Evolutionary conservation across 2,797 vertebrate genomes (phyloP), one percentile per base, ranked within the genome.

Genomic region (Eulemur mongoz): DNA sequence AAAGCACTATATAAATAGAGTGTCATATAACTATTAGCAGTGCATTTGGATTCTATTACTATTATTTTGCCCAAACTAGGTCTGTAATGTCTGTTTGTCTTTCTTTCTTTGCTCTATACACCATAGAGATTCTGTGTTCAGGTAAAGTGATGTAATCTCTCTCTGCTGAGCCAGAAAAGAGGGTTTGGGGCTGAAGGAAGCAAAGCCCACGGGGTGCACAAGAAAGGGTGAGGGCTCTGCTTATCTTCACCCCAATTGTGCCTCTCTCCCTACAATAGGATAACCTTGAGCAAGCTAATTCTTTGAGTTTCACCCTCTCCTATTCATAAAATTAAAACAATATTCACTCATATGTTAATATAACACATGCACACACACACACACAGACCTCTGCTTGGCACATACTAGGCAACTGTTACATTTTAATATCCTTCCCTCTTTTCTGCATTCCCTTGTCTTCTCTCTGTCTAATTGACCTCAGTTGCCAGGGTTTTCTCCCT

Each of bases 351-450:
- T 45, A 10, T 45, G 50, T 14, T 30, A 40, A 43, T n/a, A 40
- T 69, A n/a, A 27, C 11, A 43, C 17, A 15, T 22, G 4, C 10
- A 32, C 5, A 32, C 22, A 81, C 13, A 32, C 13, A 63, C 38
- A 63, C 18, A 22, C 10, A 45, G 8, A 3, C n/a, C 12, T 59
- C 40, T 75, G 18, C 57, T 79, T 72, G 73, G 50, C 30, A 27
- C 4, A 23, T 13, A 10, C 25, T 10, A 30, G 38, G 40, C 8
- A 75, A 32, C 7, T 12, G 65, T 35, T 65, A 9, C n/a, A 15
- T 81, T 59, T 94, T 70, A 32, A 72, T 59, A 69, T 8, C 30
- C 38, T 63, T 45, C n/a, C 17, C 72, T 76, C 30, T 93, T 63
- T 32, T 40, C 25, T 86, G 35, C 23, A 18, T 45, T 59, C 13